Evolutionary conservation across 2,888 invertebrate species (phyloP), one percentile per base, ranked within the genome.

Genomic region (Cacoxenus indagator): DNA sequence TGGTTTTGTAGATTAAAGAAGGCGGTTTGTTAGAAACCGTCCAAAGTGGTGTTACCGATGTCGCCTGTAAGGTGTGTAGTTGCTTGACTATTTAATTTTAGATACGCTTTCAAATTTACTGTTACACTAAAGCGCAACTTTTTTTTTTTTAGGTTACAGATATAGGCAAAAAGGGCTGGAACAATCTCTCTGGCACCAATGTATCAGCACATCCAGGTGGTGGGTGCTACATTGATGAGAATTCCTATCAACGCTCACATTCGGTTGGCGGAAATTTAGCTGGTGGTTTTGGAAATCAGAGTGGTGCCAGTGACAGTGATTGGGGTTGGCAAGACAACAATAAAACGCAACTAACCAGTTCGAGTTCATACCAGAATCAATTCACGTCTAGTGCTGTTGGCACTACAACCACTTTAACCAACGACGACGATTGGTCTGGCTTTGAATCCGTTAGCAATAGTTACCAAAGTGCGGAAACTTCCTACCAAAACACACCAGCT

Each of bases 21-120:
- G 92, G 93, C 85, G 91, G 90, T 81, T 89, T 93, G 84, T 89
- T 92, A 88, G 92, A 92, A 83, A 91, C 91, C 81, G 90, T 93
- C 82, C 90, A 91, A 74, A 86, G 87, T 75, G 92, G 92, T 86
- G 92, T 92, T 76, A 89, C 91, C 85, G 91, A 85, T 86, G 88
- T 93, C 84, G 91, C 92, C 75, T 88, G 87, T 80, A 93, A 93
- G 92, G 93, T 93, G 83, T 71, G 87, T 86, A 83, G 74, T 74
- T 62, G n/a, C 4, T 8, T 1, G 19, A 4, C 14, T 22, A 17
- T 51, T 51, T 6, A 22, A 51, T 17, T 51, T 43, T 43, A 3
- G n/a, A 14, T 27, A 4, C 2, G 2, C 6, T 1, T 43, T 2
- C 31, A 4, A 4, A 19, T 14, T 37, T 1, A 5, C 9, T 51